phyloP scores from a whole-genome alignment of 2,888 invertebrate genomes.

The Lasioglossum oenotherae region DNA sequence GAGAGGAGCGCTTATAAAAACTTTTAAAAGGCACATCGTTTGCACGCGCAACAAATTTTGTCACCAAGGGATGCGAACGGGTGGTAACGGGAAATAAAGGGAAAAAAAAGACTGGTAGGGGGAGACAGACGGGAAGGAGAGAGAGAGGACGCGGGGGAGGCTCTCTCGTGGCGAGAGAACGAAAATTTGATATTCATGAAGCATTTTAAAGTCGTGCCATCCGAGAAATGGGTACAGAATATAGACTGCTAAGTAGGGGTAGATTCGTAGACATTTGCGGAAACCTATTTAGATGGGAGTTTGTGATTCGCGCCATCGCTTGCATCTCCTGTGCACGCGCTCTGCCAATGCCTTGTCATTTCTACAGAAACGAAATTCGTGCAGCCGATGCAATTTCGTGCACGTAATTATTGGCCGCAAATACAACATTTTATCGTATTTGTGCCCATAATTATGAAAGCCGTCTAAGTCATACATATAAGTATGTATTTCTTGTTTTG shows the following conservation, averaged over 20 bases:
- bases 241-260: constrained; percentile 64
- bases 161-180: constrained; percentile 53
- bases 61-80: constrained; percentile 46
- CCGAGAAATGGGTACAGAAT: constrained; percentile 66
- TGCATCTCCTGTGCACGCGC: not conserved
- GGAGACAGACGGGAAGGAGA: constrained; percentile 25
- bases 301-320: constrained; percentile 66
- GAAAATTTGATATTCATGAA: constrained; percentile 79
- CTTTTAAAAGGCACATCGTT: constrained; percentile 27
- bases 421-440: not conserved
- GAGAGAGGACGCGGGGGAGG: constrained; percentile 40
- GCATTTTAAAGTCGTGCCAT: constrained; percentile 76
- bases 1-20: constrained; percentile 29
- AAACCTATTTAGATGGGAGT: constrained; percentile 76
- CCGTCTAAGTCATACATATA: no score
- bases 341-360: not conserved
- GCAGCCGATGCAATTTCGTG: constrained; percentile 4
- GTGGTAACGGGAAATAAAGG: constrained; percentile 49
- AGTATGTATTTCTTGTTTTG: no score
- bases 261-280: constrained; percentile 69
- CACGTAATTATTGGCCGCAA: not conserved
- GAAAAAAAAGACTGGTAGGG: constrained; percentile 7
- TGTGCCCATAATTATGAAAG: no score
- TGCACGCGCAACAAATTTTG: constrained; percentile 43
- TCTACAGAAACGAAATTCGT: not conserved